A percentile compares a stretch with the other conserved stretches of the same genome.
These are phyloP conservation scores for Hippocampus mohnikei DNA, from an alignment of 2,113 vertebrate species.

Conservation along the genomic window DNA sequence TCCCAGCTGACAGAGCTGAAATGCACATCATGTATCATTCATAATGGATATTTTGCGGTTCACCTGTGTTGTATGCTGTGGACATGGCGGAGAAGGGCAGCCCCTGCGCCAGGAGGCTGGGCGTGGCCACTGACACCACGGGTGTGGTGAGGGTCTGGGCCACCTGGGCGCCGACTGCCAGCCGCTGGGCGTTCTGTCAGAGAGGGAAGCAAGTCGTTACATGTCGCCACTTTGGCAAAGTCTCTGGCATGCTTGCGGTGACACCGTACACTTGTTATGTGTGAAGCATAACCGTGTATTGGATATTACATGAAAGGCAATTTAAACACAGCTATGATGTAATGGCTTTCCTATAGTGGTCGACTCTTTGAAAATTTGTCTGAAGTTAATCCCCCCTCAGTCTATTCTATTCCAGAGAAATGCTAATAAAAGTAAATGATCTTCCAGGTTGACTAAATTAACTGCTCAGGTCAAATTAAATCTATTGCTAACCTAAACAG, in stretches of 20 bases:
- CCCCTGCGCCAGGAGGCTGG: conserved; percentile 87
- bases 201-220: background rate
- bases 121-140: conserved; percentile 88
- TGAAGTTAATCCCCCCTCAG: too few relatives aligned
- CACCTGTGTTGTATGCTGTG: conserved; percentile 78
- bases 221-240: background rate
- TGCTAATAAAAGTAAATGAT: too few relatives aligned
- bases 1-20: too few relatives aligned
- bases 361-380: too few relatives aligned
- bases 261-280: conserved; percentile 28
- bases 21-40: background rate
- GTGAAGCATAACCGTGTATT: conserved; percentile 1
- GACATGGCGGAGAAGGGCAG: conserved; percentile 77
- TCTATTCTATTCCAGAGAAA: too few relatives aligned
- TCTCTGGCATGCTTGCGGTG: conserved; percentile 54
- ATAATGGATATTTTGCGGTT: background rate
- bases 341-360: too few relatives aligned
- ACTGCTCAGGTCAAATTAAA: background rate
- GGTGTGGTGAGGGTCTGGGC: conserved; percentile 88
- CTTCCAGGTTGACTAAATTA: background rate
- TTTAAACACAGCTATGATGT: background rate
- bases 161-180: conserved; percentile 82
- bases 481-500: background rate
- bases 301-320: conserved; percentile 64
- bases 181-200: conserved; percentile 83